These are phyloP conservation scores for Saimiri boliviensis DNA, from an alignment of 2,113 vertebrate genomes.

Conservation along the genomic window DNA sequence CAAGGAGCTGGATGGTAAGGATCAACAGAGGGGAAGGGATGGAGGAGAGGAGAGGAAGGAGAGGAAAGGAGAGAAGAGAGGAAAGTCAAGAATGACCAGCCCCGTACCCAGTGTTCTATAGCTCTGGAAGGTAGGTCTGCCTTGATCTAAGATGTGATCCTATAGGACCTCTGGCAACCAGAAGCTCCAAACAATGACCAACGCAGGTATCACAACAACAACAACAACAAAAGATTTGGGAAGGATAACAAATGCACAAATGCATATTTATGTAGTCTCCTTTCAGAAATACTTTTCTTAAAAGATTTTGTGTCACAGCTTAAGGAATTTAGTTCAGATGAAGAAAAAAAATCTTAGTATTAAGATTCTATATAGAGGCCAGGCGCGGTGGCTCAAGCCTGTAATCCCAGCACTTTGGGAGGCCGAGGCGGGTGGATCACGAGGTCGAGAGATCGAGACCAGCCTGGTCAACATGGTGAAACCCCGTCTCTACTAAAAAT, in stretches of 20 bases:
- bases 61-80: not conserved
- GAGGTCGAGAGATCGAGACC: too few species aligned
- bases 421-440: too few species aligned
- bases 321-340: not conserved
- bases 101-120: not conserved
- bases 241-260: not conserved
- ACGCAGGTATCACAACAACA: not conserved
- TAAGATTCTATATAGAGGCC: not conserved
- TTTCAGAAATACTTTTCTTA: not conserved
- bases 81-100: not conserved
- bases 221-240: not conserved
- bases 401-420: too few species aligned
- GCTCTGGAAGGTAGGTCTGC: not conserved
- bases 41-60: not conserved
- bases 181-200: not conserved
- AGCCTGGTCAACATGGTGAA: too few species aligned
- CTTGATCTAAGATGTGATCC: not conserved
- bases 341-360: not conserved
- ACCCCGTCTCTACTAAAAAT: too few species aligned
- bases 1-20: not conserved
- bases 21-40: not conserved
- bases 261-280: not conserved
- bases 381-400: too few species aligned
- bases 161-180: not conserved
- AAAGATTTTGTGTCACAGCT: not conserved